Base-by-base conservation (phyloP, 2,797 vertebrate genomes). In the Coendou prehensilis region DNA sequence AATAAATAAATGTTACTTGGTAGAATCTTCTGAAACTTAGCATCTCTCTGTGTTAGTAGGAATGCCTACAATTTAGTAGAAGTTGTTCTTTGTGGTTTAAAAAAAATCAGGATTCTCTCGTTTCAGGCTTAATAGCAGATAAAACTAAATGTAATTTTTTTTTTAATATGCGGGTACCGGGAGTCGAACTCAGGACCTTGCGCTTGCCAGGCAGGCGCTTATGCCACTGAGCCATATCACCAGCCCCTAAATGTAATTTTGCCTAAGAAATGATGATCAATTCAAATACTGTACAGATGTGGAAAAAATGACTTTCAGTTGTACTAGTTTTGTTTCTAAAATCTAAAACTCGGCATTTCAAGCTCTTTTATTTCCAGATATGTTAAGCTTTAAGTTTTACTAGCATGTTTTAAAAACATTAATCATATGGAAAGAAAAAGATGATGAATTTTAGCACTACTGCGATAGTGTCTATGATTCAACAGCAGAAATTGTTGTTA, bases 401-500 rank as follows among this genome's bases (percentile, higher is more conserved):
- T 95, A 96, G 81, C 94, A 95, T 93, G 89, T 98, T 98, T 98
- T 97, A 97, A 96, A 95, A n/a, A 96, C 95, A 22, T 97, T 95
- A 98, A 97, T 98, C 95, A 94, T 96, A 89, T 95, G 97, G 94
- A 78, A 98, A 97, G 97, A 17, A 95, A 97, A 97, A 97, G 95
- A 97, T 92, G 0, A 93, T 97, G 97, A 97, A 97, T 98, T 98
- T 97, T 98, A 98, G 98, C 83, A 2, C 98, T 2, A 78, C 96
- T 97, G 97, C 6, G 71, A 93, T 98, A 95, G 37, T 82, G 95
- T 96, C 97, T 98, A 92, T 96, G 98, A 98, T 98, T 98, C 96
- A 97, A 95, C 97, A 97, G 97, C 97, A 96, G 97, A 98, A 98
- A 98, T 98, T 96, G 97, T 98, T 98, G 98, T 98, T 98, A 95